Percentiles rank a stretch among this genome's conserved stretches.
Conservation (phyloP, 2,797 vertebrate genomes). For the Sebastes hopkinsi region DNA sequence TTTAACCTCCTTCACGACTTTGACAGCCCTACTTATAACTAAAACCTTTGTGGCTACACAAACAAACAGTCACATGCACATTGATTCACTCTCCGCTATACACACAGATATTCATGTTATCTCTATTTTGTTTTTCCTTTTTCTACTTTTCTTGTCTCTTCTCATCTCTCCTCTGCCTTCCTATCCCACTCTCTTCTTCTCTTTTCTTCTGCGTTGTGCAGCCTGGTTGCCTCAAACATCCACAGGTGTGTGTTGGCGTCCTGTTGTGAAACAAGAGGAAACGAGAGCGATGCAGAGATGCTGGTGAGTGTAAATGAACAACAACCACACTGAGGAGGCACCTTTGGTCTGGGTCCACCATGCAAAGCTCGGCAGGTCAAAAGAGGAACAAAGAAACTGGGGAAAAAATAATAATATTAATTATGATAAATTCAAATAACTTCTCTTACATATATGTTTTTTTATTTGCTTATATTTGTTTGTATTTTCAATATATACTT, state of each 20-base stretch:
- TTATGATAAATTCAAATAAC: background rate
- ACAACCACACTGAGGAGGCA: background rate
- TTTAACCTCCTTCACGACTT: too few relatives aligned
- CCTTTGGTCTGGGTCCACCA: background rate
- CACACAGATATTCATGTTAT: background rate
- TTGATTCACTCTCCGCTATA: background rate
- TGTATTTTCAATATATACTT: background rate
- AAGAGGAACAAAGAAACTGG: background rate
- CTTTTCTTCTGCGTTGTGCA: background rate
- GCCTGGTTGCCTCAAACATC: background rate
- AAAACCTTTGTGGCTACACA: background rate
- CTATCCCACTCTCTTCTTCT: background rate
- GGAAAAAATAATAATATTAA: background rate
- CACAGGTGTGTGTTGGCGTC: background rate
- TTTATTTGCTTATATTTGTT: background rate
- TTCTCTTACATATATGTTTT: background rate
- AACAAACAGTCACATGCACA: background rate
- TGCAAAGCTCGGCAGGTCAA: background rate
- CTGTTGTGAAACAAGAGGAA: background rate
- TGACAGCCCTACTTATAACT: too few relatives aligned
- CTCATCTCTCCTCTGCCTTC: background rate
- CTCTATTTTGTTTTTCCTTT: background rate
- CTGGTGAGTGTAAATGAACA: background rate
- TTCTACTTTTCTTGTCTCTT: background rate
- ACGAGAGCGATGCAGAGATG: background rate